phyloP scores from a whole-genome alignment of 2,797 vertebrate genomes.

The Nyctalus aviator region DNA sequence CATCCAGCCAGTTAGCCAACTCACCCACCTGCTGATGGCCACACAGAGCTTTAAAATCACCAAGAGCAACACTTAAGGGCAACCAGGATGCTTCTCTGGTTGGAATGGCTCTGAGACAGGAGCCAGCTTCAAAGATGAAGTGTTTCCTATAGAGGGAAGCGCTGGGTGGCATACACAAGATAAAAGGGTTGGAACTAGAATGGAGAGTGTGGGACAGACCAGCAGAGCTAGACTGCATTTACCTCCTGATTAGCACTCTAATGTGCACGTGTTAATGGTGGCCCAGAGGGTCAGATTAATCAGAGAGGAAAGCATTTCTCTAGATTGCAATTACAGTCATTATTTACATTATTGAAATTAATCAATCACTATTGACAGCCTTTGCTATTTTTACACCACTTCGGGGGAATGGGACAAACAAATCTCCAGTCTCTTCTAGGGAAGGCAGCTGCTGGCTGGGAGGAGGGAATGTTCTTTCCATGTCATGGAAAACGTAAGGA shows the following conservation, averaged over 20 bases:
- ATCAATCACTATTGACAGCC: slow-evolving; percentile 72
- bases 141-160: background rate
- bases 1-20: background rate
- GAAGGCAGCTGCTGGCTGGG: background rate
- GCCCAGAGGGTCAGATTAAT: slow-evolving; percentile 84
- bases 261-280: slow-evolving; percentile 66
- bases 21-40: background rate
- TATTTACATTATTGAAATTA: slow-evolving; percentile 76
- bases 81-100: background rate
- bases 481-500: background rate
- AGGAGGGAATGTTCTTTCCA: background rate
- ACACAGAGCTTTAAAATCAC: background rate
- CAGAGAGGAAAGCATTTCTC: slow-evolving; percentile 79
- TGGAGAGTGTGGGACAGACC: background rate
- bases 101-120: background rate
- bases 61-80: background rate
- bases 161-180: background rate
- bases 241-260: slow-evolving; percentile 83
- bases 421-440: background rate
- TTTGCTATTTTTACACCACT: slow-evolving; percentile 70
- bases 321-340: slow-evolving; percentile 72
- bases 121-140: background rate
- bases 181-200: background rate
- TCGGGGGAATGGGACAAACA: slow-evolving; percentile 4
- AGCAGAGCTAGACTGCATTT: slow-evolving; percentile 21